phyloP scores from a whole-genome alignment of 1,140 invertebrate genomes.

The Sycobia sp. region DNA sequence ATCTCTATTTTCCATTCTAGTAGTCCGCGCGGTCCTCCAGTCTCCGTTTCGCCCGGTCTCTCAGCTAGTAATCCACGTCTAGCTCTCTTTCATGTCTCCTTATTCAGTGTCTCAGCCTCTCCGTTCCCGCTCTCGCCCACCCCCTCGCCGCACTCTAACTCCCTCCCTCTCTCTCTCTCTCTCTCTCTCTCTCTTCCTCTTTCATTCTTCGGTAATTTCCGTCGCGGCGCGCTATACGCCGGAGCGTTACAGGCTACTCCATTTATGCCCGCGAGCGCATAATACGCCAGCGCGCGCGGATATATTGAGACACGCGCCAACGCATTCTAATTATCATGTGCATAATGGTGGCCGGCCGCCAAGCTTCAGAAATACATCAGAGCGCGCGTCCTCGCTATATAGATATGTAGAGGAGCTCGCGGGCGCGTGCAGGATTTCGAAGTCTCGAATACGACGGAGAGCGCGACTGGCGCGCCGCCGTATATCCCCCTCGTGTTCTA shows the following conservation, averaged over 20 bases:
- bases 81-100: constrained; percentile 18
- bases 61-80: not conserved
- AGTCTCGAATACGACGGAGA: too few relatives aligned
- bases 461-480: too few relatives aligned
- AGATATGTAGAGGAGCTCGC: constrained; percentile 34
- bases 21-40: not conserved
- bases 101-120: not conserved
- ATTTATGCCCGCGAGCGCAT: not conserved
- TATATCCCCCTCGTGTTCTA: constrained; percentile 13
- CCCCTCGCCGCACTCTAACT: too few relatives aligned
- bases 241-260: too few relatives aligned
- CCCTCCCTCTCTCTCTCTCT: too few relatives aligned
- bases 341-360: constrained; percentile 60
- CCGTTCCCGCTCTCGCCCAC: not conserved
- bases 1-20: too few relatives aligned
- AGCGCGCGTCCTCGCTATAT: constrained; percentile 51
- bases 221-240: constrained; percentile 34
- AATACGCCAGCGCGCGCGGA: constrained; percentile 44
- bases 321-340: constrained; percentile 64
- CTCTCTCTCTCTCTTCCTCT: not conserved
- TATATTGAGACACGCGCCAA: constrained; percentile 63
- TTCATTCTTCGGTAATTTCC: constrained; percentile 11
- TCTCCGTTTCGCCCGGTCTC: not conserved
- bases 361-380: constrained; percentile 61
- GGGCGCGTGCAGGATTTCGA: constrained; percentile 43